A percentile compares a stretch with the other conserved stretches of the same genome.
Conservation (phyloP, 2,888 invertebrate species). For the Epistrophella euchroma region DNA sequence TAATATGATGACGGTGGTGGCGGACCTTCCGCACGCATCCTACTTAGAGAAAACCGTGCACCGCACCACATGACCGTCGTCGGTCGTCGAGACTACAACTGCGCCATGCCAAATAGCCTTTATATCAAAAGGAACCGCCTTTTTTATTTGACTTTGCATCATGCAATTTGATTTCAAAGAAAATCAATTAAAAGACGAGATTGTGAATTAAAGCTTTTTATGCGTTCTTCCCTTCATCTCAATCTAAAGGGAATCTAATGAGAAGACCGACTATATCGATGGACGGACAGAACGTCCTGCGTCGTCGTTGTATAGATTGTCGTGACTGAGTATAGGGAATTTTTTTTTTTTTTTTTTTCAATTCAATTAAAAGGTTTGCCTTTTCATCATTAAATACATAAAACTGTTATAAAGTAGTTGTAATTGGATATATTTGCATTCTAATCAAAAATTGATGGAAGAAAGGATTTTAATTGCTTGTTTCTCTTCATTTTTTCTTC, state of each 20-base stretch:
- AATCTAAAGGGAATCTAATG: slow-evolving; percentile 50
- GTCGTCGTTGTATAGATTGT: slow-evolving; percentile 25
- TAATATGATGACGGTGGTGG: slow-evolving; percentile 6
- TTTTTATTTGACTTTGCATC: slow-evolving; percentile 32
- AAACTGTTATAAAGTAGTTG: slow-evolving; percentile 64
- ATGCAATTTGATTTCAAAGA: slow-evolving; percentile 53
- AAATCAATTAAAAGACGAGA: slow-evolving; percentile 71
- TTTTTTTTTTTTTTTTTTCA: slow-evolving; percentile 5
- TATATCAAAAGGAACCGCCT: slow-evolving; percentile 55
- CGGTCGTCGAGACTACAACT: too few relatives aligned
- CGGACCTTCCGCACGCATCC: slow-evolving; percentile 40
- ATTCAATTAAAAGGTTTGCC: slow-evolving; percentile 48
- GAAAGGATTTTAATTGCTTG: slow-evolving; percentile 25
- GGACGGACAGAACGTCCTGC: not conserved
- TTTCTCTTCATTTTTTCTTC: not conserved
- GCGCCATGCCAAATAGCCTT: slow-evolving; percentile 2
- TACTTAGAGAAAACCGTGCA: slow-evolving; percentile 34
- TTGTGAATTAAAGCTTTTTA: slow-evolving; percentile 64
- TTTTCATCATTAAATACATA: slow-evolving; percentile 34
- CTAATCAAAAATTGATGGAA: slow-evolving; percentile 44
- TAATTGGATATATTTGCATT: slow-evolving; percentile 62
- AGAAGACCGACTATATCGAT: slow-evolving; percentile 35
- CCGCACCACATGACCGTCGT: too few relatives aligned
- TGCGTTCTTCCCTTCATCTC: slow-evolving; percentile 38
- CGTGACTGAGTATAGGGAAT: slow-evolving; percentile 20